Evolutionary conservation across 1,140 invertebrate species (phyloP).

Genomic region (Rhopalosiphum padi): DNA sequence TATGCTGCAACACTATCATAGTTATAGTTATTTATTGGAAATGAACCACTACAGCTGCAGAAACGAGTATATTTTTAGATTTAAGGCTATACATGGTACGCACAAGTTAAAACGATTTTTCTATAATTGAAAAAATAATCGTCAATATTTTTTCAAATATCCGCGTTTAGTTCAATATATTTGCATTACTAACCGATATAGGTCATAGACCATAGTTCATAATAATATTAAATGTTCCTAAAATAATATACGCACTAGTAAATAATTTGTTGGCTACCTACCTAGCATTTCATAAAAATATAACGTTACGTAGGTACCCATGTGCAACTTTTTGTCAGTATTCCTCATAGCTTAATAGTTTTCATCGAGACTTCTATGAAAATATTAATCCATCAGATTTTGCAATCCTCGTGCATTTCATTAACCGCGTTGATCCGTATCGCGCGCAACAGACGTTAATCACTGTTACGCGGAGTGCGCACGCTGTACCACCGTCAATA

Average conservation of each 20-base stretch:
- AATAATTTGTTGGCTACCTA: not conserved
- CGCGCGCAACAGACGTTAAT: not conserved
- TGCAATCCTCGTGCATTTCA: not conserved
- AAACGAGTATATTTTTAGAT: not conserved
- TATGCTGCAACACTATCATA: not conserved
- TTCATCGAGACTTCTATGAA: not conserved
- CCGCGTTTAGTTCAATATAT: not conserved
- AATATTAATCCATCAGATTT: not conserved
- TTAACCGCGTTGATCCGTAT: slow-evolving; percentile 2
- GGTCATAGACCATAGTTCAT: not conserved
- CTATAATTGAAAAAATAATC: not conserved
- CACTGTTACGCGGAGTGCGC: not conserved
- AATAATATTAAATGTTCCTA: not conserved
- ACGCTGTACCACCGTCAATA: not conserved
- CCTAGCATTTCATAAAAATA: not conserved
- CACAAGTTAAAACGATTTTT: not conserved
- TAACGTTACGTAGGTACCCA: not conserved
- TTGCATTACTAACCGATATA: not conserved
- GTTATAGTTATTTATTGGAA: too few relatives aligned
- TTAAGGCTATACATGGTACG: not conserved
- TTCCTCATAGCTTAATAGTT: not conserved
- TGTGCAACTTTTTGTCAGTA: not conserved
- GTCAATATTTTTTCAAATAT: not conserved
- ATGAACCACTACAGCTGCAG: not conserved
- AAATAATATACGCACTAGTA: not conserved